Conservation (phyloP, 2,113 vertebrate species). For the Triplophysa rosa region DNA sequence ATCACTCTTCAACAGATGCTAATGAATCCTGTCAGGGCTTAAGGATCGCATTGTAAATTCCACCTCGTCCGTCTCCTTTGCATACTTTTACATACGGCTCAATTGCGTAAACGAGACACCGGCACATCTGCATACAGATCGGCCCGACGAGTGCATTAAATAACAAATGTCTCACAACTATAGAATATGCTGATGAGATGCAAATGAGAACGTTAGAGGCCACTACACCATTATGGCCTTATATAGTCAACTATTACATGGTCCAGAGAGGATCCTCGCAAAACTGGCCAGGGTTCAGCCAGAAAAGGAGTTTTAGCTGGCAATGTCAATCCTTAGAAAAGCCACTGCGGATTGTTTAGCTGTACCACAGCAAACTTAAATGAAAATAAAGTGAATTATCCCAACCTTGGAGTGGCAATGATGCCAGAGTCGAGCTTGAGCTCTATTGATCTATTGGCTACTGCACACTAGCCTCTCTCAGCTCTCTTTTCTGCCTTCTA, state of each 20-base stretch:
- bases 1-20: constrained; percentile 33
- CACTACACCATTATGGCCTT: constrained; percentile 15
- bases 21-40: neutral
- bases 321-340: constrained; percentile 29
- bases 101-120: neutral
- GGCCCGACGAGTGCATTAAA: neutral
- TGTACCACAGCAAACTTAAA: constrained; percentile 21
- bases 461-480: constrained; percentile 9
- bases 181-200: constrained; percentile 36
- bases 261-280: constrained; percentile 10
- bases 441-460: constrained; percentile 28
- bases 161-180: constrained; percentile 24
- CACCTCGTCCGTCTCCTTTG: neutral
- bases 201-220: constrained; percentile 7
- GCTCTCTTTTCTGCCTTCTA: neutral
- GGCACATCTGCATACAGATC: constrained; percentile 7
- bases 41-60: constrained; percentile 9
- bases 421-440: constrained; percentile 28
- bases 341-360: constrained; percentile 31
- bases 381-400: constrained; percentile 45
- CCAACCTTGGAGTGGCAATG: constrained; percentile 26
- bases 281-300: constrained; percentile 9
- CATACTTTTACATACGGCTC: constrained; percentile 16
- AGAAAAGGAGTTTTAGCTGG: constrained; percentile 18
- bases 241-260: constrained; percentile 37